Evolutionary conservation across 2,888 invertebrate species (phyloP), one percentile per base, ranked within the genome.

Genomic region (Nesidiocoris tenuis): DNA sequence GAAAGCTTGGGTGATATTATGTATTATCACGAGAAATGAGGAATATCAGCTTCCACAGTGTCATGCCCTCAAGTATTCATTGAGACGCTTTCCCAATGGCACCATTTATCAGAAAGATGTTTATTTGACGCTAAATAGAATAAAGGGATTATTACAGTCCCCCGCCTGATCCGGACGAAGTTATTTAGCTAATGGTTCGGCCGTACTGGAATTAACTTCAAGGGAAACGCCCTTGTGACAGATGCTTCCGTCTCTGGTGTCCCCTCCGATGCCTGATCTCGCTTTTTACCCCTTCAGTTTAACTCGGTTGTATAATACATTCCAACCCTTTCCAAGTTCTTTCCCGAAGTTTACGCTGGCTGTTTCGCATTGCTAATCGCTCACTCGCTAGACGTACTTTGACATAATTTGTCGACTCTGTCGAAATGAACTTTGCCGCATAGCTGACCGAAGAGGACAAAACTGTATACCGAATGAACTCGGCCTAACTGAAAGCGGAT

Each of bases 101-200:
- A n/a, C n/a, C n/a, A n/a, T n/a, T n/a, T n/a, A n/a, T n/a, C n/a
- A 12, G 39, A 39, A 23, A 54, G 21, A 18, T 67, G 67, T 67
- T 67, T 67, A 55, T 67, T 67, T 56, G 67, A 67, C 55, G 21
- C 67, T 39, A 56, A 67, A 67, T 67, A 56, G 55, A 67, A 67
- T 67, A 67, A 67, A 22, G 67, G 22, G 67, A 67, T 67, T 67
- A 67, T 55, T 67, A 39, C 67, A 66, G 19, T 19, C 39, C 3
- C 18, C 19, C 39, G 7, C 54, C 22, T 22, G 55, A 67, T 18
- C 25, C 25, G 65, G 25, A 39, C 65, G 65, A 65, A 39, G 25
- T 67, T 67, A 67, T 67, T 67, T 67, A 56, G 67, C 67, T 67
- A 67, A 67, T 67, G 67, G 67, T 22, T 67, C 67, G 55, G 67